Conservation (phyloP, 1,140 invertebrate genomes). For the Thaumatotibia leucotreta region DNA sequence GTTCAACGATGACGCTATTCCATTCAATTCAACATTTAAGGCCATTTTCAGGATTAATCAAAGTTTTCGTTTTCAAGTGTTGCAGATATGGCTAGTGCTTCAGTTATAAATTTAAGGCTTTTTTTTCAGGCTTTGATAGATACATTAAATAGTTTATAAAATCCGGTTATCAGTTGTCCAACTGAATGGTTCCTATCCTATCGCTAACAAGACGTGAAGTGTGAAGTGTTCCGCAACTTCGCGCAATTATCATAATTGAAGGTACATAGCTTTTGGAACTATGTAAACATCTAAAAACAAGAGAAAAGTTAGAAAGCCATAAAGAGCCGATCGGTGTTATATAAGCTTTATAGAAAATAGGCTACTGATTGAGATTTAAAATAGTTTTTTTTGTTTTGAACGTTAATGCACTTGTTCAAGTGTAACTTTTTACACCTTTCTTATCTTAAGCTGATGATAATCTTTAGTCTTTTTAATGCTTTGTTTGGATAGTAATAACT, state of each 20-base stretch:
- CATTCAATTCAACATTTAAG: no score
- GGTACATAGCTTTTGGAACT: neutral
- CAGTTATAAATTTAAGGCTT: neutral
- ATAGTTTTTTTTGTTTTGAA: neutral
- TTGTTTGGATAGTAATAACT: neutral
- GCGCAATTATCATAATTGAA: constrained; percentile 7
- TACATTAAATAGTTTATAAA: neutral
- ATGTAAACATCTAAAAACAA: neutral
- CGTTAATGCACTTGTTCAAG: neutral
- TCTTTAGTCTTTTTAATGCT: neutral
- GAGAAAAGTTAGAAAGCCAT: constrained; percentile 6
- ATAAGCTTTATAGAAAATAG: neutral
- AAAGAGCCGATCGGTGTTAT: neutral
- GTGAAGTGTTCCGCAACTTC: constrained; percentile 7
- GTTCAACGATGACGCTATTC: constrained; percentile 17
- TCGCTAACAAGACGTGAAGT: constrained; percentile 2
- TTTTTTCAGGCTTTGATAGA: neutral
- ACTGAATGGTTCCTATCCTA: neutral
- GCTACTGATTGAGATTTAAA: neutral
- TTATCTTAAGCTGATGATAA: neutral
- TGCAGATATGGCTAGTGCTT: no score
- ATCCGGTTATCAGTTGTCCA: neutral
- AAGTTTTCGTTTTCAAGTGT: no score
- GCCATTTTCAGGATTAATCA: no score
- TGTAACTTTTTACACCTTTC: constrained; percentile 6